These are phyloP conservation scores for Drosophila yooni DNA, from an alignment of 2,888 invertebrate species.

Conservation along the genomic window DNA sequence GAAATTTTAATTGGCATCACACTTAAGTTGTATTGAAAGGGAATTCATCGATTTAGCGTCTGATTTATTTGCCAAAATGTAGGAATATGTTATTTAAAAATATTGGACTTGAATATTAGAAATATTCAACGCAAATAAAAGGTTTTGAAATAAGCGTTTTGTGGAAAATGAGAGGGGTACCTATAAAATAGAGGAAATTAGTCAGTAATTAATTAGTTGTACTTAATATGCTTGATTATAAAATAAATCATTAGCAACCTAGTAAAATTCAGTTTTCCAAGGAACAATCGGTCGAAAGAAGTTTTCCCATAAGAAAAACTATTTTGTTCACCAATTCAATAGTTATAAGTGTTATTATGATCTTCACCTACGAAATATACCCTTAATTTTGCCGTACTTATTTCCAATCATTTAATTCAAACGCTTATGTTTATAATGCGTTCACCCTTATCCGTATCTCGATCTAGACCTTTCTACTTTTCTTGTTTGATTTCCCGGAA, in stretches of 20 bases:
- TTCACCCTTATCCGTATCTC: background rate
- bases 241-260: background rate
- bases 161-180: background rate
- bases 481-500: conserved; percentile 8
- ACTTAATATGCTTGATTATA: background rate
- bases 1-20: background rate
- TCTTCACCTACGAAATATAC: background rate
- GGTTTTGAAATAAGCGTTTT: background rate
- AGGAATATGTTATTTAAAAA: background rate
- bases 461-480: background rate
- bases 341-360: background rate
- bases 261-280: background rate
- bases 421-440: background rate
- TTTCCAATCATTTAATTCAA: background rate
- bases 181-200: background rate
- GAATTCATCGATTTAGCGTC: background rate
- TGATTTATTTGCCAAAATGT: background rate
- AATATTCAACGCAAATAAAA: background rate
- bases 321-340: background rate
- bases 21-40: background rate
- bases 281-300: too few species aligned
- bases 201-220: too few species aligned
- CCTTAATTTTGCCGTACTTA: background rate
- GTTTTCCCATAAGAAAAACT: background rate
- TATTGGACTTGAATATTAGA: background rate